Base-by-base conservation (phyloP, 2,888 invertebrate genomes). In the Diploptera punctata region DNA sequence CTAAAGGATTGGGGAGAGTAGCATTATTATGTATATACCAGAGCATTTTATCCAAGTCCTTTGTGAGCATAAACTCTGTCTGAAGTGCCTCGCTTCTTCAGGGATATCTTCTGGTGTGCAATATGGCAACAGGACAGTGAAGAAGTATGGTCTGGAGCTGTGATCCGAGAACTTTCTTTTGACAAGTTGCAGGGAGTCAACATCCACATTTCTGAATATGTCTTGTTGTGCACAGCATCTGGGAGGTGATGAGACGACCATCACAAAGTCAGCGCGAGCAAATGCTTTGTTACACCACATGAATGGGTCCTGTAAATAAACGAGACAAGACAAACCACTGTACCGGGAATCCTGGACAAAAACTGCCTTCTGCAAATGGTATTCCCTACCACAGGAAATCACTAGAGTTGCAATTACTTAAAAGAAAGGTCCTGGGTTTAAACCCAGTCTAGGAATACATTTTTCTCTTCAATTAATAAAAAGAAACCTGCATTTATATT, bases 241-340 rank as follows among this genome's bases (percentile, higher is more conserved):
- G 9, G 57, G 49, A 9, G 83, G 82, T 2, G 83, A 82, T 1
- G 82, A 79, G 19, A 79, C 79, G n/a, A 82, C 77, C 31, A 82
- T 74, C 71, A 82, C 76, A 9, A 80, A 76, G 21, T 82, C 80
- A 0, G 81, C 80, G 0, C 68, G 76, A 2, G 78, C 74, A 70
- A 82, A 81, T 60, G 82, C 81, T 10, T 78, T 76, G 43, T 80
- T 80, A 71, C 80, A 82, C 82, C 82, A 82, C 3, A 78, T 72
- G 18, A 79, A 78, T 1, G 81, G 80, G 76, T 82, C 81, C 82
- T 83, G 18, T 33, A 73, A 72, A 44, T 18, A 38, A 16, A 24
- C n/a, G n/a, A n/a, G n/a, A n/a, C n/a, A n/a, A n/a, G n/a, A n/a
- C n/a, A n/a, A n/a, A n/a, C n/a, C n/a, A n/a, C n/a, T n/a, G n/a